phyloP scores from a whole-genome alignment of 2,113 vertebrate species.

The Gadus macrocephalus region DNA sequence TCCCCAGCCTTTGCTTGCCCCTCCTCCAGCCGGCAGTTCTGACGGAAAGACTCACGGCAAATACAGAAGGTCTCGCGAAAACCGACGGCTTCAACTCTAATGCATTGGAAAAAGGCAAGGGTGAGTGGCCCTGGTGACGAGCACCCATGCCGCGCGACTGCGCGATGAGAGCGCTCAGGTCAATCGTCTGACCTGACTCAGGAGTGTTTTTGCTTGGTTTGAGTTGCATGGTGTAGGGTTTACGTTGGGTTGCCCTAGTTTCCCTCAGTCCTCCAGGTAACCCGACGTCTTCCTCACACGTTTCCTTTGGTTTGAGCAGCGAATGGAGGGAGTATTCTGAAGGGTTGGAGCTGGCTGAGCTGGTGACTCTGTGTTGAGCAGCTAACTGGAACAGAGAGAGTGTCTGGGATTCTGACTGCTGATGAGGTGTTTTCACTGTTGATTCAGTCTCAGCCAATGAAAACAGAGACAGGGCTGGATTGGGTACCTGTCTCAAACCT shows the following conservation, averaged over 20 bases:
- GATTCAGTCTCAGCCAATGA: conserved; percentile 33
- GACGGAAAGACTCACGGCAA: conserved; percentile 84
- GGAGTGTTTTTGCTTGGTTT: conserved; percentile 9
- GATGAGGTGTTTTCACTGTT: conserved; percentile 22
- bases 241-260: conserved; percentile 36
- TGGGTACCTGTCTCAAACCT: conserved; percentile 54
- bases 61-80: conserved; percentile 84
- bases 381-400: conserved; percentile 41
- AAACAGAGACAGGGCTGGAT: conserved; percentile 50
- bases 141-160: conserved; percentile 39
- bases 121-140: not conserved
- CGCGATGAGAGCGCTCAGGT: conserved; percentile 80
- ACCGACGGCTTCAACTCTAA: conserved; percentile 59
- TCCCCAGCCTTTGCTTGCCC: conserved; percentile 38
- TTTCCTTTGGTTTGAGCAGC: conserved; percentile 29
- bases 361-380: conserved; percentile 47
- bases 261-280: conserved; percentile 14
- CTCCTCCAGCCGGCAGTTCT: conserved; percentile 63
- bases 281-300: conserved; percentile 27
- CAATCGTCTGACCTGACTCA: conserved; percentile 61
- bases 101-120: conserved; percentile 1
- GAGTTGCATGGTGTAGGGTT: conserved; percentile 54
- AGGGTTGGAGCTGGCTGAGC: conserved; percentile 56
- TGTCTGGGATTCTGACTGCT: conserved; percentile 40
- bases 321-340: conserved; percentile 41